Evolutionary conservation across 2,888 invertebrate species (phyloP).

Genomic region (Encarsia formosa): DNA sequence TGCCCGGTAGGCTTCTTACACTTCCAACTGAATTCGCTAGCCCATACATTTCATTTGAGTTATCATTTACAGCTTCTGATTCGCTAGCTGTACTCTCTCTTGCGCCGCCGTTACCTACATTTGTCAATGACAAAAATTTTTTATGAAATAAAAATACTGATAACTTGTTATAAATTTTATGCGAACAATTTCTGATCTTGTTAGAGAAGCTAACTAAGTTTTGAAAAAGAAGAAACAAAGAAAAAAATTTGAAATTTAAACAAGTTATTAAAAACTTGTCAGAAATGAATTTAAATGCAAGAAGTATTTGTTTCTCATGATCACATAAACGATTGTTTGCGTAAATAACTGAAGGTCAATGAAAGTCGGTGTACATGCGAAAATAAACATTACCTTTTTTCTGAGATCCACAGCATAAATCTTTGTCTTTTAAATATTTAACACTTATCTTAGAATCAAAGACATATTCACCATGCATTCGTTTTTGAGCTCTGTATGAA

Average conservation of each 20-base stretch:
- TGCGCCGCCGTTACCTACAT: slow-evolving; percentile 19
- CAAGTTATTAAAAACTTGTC: too few relatives aligned
- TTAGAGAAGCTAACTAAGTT: too few relatives aligned
- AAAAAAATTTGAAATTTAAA: too few relatives aligned
- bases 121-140: too few relatives aligned
- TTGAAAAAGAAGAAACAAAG: too few relatives aligned
- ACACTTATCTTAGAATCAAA: slow-evolving; percentile 70
- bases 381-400: slow-evolving; percentile 37
- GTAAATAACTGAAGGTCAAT: too few relatives aligned
- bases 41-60: slow-evolving; percentile 47
- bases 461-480: slow-evolving; percentile 81
- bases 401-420: slow-evolving; percentile 26
- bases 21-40: slow-evolving; percentile 43
- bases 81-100: slow-evolving; percentile 41
- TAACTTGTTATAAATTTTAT: too few relatives aligned
- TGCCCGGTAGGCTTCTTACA: slow-evolving; percentile 46
- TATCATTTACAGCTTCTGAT: slow-evolving; percentile 36
- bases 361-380: background rate
- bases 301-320: too few relatives aligned
- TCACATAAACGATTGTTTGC: too few relatives aligned
- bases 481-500: slow-evolving; percentile 69
- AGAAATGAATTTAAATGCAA: too few relatives aligned
- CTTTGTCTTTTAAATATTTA: slow-evolving; percentile 47
- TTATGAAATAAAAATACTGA: too few relatives aligned
- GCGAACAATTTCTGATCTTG: too few relatives aligned